phyloP scores from a whole-genome alignment of 2,888 invertebrate species.

The Syrphus vitripennis region DNA sequence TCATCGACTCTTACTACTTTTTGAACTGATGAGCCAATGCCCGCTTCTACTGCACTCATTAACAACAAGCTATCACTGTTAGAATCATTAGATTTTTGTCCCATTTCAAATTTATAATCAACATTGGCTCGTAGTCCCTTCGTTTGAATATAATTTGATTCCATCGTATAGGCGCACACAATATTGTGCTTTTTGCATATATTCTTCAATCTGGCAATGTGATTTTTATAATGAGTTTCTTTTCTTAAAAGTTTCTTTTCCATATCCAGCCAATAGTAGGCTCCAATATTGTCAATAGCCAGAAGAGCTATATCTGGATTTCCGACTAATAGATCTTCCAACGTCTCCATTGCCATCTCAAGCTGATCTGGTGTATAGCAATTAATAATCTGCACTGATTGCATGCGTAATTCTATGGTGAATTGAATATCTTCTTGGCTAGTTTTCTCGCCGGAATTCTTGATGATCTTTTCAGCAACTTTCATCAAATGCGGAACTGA shows the following conservation, averaged over 20 bases:
- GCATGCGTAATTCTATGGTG: slow-evolving; percentile 66
- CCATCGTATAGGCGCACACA: slow-evolving; percentile 73
- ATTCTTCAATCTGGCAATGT: slow-evolving; percentile 67
- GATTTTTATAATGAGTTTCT: slow-evolving; percentile 73
- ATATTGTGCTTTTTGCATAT: slow-evolving; percentile 74
- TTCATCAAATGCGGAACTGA: slow-evolving; percentile 76
- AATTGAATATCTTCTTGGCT: slow-evolving; percentile 61
- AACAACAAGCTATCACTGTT: background rate
- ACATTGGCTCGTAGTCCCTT: slow-evolving; percentile 34
- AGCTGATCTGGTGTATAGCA: slow-evolving; percentile 74
- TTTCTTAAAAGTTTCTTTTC: slow-evolving; percentile 71
- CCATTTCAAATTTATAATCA: slow-evolving; percentile 52
- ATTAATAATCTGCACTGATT: slow-evolving; percentile 71
- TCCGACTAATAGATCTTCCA: slow-evolving; percentile 79
- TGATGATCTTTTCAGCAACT: slow-evolving; percentile 77
- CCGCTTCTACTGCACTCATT: background rate
- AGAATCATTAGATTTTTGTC: background rate
- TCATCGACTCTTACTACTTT: slow-evolving; percentile 29
- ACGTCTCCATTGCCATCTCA: slow-evolving; percentile 71
- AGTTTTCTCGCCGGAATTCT: slow-evolving; percentile 57
- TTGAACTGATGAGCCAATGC: background rate
- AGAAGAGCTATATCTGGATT: slow-evolving; percentile 81
- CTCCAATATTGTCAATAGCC: slow-evolving; percentile 82
- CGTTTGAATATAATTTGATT: slow-evolving; percentile 70
- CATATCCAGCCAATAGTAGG: slow-evolving; percentile 81